Base-by-base conservation (phyloP, 1,140 invertebrate genomes). In the Danaus melanippus region DNA sequence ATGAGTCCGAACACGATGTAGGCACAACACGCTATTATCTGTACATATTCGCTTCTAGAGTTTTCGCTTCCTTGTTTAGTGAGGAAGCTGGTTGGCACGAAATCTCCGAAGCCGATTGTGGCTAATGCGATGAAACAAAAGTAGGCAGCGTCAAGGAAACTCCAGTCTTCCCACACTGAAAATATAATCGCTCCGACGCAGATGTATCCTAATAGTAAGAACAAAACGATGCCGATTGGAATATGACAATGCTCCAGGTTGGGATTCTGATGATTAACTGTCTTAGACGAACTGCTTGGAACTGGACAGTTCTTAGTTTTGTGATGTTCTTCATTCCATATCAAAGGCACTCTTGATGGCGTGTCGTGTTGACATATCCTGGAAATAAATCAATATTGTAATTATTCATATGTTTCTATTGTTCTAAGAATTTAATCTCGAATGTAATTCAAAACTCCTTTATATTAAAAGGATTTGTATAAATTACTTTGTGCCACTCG, bases 1-100 rank as follows among this genome's bases (percentile, higher is more conserved):
- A 96, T 93, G 32, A 98, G 89, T 15, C 96, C 96, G 61, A 97
- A 89, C 41, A 97, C 89, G 41, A 98, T 79, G 79, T 97, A 98
- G 1, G 95, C 87, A 74, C 95, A 95, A 79, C 94, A 95, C 9
- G 93, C 92, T 32, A 96, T 91, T 58, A 96, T 88, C 77, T 96
- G 94, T 17, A 92, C 62, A 56, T 92, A 90, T 66, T 90, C 89
- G 47, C 87, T 90, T 64, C 89, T 89, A 2, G 90, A 89, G 12
- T 87, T 90, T 43, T 92, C 91, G 4, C 88, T 82, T 46, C 62
- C 76, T 9, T 71, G 70, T 64, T 85, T 86, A n/a, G 81, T 81
- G 2, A 71, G 79, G 75, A 77, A 90, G 69, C 73, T 90, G 59
- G 62, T 89, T 3, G 94, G 94, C 12, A 94, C 90, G 64, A 94